Evolutionary conservation across 2,797 vertebrate species (phyloP).

Genomic region (Paedocypris micromegethes): DNA sequence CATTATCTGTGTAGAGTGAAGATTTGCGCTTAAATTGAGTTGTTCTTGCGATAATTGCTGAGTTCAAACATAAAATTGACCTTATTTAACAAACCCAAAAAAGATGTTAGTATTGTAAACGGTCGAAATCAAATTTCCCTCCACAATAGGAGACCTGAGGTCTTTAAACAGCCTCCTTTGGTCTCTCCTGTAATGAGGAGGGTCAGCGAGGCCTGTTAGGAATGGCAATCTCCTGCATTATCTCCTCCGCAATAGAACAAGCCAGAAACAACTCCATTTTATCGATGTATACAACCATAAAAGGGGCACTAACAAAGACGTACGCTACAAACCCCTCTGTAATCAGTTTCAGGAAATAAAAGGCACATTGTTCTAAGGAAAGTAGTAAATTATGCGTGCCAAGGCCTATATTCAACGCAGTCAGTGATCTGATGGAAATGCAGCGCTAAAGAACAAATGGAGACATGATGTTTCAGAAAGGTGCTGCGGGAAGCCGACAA

Average conservation of each 20-base stretch:
- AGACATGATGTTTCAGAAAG: slow-evolving; percentile 25
- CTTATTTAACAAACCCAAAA: slow-evolving; percentile 3
- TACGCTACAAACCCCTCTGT: slow-evolving; percentile 45
- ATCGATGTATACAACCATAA: slow-evolving; percentile 21
- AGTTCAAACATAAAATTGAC: background rate
- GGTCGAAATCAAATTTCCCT: slow-evolving; percentile 29
- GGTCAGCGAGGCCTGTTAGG: slow-evolving; percentile 10
- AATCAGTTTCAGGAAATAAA: slow-evolving; percentile 52
- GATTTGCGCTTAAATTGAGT: no score
- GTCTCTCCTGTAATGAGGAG: no score
- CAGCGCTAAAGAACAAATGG: slow-evolving; percentile 27
- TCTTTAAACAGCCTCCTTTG: no score
- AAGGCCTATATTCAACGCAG: slow-evolving; percentile 47
- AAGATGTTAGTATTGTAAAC: background rate
- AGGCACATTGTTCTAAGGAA: slow-evolving; percentile 58
- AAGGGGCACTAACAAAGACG: slow-evolving; percentile 26
- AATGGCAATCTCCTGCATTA: slow-evolving; percentile 33
- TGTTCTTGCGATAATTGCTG: no score
- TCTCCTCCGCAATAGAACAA: slow-evolving; percentile 30
- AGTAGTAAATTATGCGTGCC: slow-evolving; percentile 53
- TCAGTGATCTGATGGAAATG: slow-evolving; percentile 49
- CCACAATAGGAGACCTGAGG: slow-evolving; percentile 13
- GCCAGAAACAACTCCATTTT: slow-evolving; percentile 25
- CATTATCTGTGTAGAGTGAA: no score
- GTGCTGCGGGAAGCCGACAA: background rate